Evolutionary conservation across 2,797 vertebrate genomes (phyloP).

Genomic region (Chaunax sp.): DNA sequence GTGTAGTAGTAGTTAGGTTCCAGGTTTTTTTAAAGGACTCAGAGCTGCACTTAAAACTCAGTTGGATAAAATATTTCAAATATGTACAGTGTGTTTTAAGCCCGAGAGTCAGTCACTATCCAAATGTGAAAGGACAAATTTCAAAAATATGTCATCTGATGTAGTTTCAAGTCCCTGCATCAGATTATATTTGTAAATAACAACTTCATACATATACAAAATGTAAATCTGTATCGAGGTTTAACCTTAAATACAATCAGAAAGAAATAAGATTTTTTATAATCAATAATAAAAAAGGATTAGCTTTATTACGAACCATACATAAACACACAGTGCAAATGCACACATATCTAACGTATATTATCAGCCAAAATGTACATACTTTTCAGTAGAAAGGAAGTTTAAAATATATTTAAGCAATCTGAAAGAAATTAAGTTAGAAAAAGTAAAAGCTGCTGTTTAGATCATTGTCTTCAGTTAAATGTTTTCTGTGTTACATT

Average conservation of each 20-base stretch:
- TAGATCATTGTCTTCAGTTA: slow-evolving; percentile 32
- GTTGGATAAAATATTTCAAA: not conserved
- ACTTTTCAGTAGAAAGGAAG: slow-evolving; percentile 75
- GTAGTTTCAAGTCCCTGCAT: not conserved
- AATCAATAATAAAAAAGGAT: slow-evolving; percentile 85
- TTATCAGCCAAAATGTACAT: slow-evolving; percentile 86
- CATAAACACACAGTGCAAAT: slow-evolving; percentile 85
- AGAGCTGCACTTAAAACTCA: slow-evolving; percentile 2
- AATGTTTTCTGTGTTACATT: slow-evolving; percentile 65
- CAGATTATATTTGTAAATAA: not conserved
- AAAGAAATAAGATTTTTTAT: slow-evolving; percentile 54
- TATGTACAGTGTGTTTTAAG: not conserved
- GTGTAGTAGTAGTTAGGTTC: slow-evolving; percentile 4
- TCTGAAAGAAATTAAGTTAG: slow-evolving; percentile 58
- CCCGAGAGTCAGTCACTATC: not conserved
- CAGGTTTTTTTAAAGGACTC: not conserved
- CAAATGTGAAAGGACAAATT: not conserved
- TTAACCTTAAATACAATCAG: slow-evolving; percentile 35
- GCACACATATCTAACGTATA: slow-evolving; percentile 80
- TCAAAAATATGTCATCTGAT: not conserved
- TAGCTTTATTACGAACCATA: slow-evolving; percentile 87
- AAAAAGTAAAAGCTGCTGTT: slow-evolving; percentile 57
- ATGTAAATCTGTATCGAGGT: slow-evolving; percentile 1
- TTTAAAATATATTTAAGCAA: slow-evolving; percentile 76
- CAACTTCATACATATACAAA: slow-evolving; percentile 2